Evolutionary conservation across 2,797 vertebrate genomes (phyloP).

Genomic region (Zenarchopterus dispar): DNA sequence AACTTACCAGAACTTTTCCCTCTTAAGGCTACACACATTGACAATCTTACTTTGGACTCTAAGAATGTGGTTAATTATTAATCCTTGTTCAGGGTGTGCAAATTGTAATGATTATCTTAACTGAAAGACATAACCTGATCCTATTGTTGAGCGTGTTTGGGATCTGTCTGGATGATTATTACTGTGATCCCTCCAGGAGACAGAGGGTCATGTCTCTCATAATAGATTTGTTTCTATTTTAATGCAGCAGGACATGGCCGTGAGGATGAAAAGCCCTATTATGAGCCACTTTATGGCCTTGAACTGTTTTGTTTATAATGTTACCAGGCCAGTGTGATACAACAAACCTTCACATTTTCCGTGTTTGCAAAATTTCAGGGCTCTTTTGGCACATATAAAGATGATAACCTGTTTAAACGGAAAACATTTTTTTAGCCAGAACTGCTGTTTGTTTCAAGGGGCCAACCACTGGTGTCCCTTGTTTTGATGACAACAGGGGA

Average conservation of each 20-base stretch:
- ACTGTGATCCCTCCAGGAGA: constrained; percentile 16
- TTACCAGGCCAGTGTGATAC: background rate
- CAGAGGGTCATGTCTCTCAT: constrained; percentile 25
- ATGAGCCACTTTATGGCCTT: constrained; percentile 19
- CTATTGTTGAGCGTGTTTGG: constrained; percentile 5
- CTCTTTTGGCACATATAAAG: background rate
- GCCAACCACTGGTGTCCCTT: constrained; percentile 30
- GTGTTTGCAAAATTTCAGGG: background rate
- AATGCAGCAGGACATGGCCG: constrained; percentile 20
- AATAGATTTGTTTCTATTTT: constrained; percentile 37
- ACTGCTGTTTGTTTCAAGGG: constrained; percentile 34
- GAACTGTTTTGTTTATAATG: constrained; percentile 17
- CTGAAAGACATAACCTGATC: constrained; percentile 12
- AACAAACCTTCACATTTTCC: constrained; percentile 6
- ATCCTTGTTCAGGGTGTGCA: constrained; percentile 38
- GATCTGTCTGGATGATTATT: constrained; percentile 22
- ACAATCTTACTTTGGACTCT: constrained; percentile 13
- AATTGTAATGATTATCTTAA: constrained; percentile 62
- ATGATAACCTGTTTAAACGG: constrained; percentile 17
- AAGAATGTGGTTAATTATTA: constrained; percentile 63
- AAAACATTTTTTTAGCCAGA: constrained; percentile 13
- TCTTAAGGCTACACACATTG: background rate
- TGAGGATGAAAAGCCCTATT: constrained; percentile 30
- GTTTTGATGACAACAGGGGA: constrained; percentile 60
- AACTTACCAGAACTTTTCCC: constrained; percentile 8